Conservation (phyloP, 2,888 invertebrate species). For the Drosophila seclusa region DNA sequence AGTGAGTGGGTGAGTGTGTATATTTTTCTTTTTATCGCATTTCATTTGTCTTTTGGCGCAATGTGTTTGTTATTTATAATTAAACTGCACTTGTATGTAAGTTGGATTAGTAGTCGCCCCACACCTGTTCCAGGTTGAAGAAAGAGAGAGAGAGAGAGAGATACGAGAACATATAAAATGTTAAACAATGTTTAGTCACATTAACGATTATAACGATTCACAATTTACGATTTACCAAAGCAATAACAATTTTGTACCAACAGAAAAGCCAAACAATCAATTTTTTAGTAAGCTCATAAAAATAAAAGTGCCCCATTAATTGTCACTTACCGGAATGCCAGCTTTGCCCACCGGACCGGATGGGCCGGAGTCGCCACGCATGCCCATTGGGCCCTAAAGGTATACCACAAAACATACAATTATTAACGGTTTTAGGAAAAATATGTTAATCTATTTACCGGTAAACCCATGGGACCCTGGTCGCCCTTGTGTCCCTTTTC, state of each 20-base stretch:
- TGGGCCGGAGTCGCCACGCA: conserved; percentile 85
- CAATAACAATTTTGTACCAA: conserved; percentile 54
- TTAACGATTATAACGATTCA: conserved; percentile 21
- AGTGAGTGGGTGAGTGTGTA: conserved; percentile 28
- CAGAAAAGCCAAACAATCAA: conserved; percentile 50
- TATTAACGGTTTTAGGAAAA: too few relatives aligned
- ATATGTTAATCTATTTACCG: conserved; percentile 88
- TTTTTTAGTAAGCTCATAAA: conserved; percentile 32
- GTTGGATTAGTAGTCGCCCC: conserved; percentile 85
- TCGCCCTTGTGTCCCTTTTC: conserved; percentile 85
- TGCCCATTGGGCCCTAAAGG: conserved; percentile 85
- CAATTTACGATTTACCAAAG: conserved; percentile 34
- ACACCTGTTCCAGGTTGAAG: conserved; percentile 84
- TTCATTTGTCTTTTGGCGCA: conserved; percentile 50
- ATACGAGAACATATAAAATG: conserved; percentile 46
- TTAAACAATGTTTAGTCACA: conserved; percentile 73
- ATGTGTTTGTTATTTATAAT: conserved; percentile 66
- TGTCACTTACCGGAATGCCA: conserved; percentile 84
- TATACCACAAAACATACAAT: not conserved
- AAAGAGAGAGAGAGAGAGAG: conserved; percentile 50
- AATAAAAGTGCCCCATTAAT: not conserved
- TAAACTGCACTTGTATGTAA: conserved; percentile 63
- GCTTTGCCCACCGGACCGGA: conserved; percentile 85
- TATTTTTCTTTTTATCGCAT: conserved; percentile 43
- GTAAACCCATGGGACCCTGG: conserved; percentile 96